Evolutionary conservation across 2,888 invertebrate species (phyloP), one percentile per base, ranked within the genome.

Genomic region (Arrhopalites spinosus): DNA sequence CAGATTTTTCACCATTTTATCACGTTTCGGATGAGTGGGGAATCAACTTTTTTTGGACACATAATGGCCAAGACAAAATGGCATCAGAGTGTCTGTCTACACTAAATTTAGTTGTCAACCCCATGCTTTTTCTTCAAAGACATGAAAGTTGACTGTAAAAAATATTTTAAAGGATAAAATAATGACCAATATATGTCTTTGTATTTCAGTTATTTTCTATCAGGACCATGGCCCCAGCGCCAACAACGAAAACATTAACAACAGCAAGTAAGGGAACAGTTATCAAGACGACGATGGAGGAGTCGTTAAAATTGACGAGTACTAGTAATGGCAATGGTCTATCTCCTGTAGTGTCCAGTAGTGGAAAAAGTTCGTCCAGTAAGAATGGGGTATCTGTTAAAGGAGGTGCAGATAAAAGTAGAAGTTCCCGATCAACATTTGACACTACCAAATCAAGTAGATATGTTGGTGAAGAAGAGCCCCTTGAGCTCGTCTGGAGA

Each of bases 401-500:
- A 11, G 67, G 67, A 20, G 29, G 29, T 7, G 7, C 53, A n/a
- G 69, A 53, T 13, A 45, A 36, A 30, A 71, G 23, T 23, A 43
- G 2, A 59, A 25, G 25, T 27, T n/a, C 63, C 20, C 29, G 7
- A 29, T 20, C 36, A 20, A 45, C n/a, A 70, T 27, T 20, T n/a
- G 27, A 8, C 1, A 23, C 43, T 53, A 70, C 45, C 61, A 72
- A 23, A 15, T 61, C 71, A 59, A 61, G 15, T 25, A 56, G 53
- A n/a, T 53, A 66, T 20, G 50, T 71, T 66, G 69, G 56, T 25
- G 64, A 27, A 3, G 69, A 63, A 17, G 73, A 74, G 29, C 78
- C 76, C n/a, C 71, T 80, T 25, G 67, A 84, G 63, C 86, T 92
- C 66, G 94, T 95, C 3, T 95, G 94, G 94, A 89, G 92, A 81